Base-by-base conservation (phyloP, 2,888 invertebrate species). In the Nemotelus pantherinus region DNA sequence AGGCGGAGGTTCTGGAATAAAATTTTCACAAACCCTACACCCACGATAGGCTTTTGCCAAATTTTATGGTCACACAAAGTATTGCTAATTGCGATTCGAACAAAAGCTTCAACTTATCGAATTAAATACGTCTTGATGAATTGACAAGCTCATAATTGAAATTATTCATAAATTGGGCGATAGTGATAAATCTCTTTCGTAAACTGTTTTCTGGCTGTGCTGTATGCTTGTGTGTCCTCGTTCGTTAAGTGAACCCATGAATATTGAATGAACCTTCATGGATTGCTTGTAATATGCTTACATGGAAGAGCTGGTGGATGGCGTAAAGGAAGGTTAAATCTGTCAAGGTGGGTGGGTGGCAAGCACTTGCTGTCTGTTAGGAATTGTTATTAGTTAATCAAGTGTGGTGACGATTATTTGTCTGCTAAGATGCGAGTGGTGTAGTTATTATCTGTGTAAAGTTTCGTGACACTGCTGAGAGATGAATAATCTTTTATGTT, bases 291-390 rank as follows among this genome's bases (percentile, higher is more conserved):
- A 7, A 63, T 7, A 10, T 57, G 5, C 10, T 4, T 57, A 39
- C 41, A n/a, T 44, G 64, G 45, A 67, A 48, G 67, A 67, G 5
- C 25, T 48, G 63, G 25, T 10, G 48, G 67, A 25, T 25, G 9
- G 43, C 41, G 4, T 10, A 67, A 7, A 50, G 67, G 48, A 67
- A 39, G 25, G 67, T 2, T 50, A 50, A 3, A n/a, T n/a, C 3
- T 57, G 57, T 10, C 25, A 67, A 67, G 41, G n/a, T 48, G 50
- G 67, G 70, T 70, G 70, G 70, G 70, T 70, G 70, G 53, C 41
- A 70, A 53, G 53, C 70, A 70, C 70, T 70, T 70, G 70, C 5
- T 70, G 4, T 39, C 55, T 70, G 70, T 70, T 70, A 70, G 55
- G 43, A 53, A 70, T 44, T 41, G 25, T 25, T 25, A 25, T 41